phyloP scores from a whole-genome alignment of 2,888 invertebrate genomes.

The Eristalinus aeneus region DNA sequence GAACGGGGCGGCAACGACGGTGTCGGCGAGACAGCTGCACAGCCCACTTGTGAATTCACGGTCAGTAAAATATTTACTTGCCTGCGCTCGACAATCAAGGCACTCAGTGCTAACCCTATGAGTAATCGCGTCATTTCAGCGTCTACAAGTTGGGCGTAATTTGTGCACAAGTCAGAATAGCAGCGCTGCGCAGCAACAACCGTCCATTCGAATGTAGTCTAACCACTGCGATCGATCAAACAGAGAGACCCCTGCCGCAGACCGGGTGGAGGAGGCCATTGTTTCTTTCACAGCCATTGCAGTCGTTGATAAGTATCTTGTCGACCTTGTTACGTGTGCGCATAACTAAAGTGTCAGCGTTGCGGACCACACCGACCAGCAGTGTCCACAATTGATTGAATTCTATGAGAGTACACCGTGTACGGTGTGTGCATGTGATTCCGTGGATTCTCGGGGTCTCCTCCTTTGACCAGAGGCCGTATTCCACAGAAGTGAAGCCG shows the following conservation, averaged over 20 bases:
- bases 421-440: not conserved
- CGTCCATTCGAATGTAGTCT: slow-evolving; percentile 33
- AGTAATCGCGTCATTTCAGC: slow-evolving; percentile 16
- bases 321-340: slow-evolving; percentile 62
- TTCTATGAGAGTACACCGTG: slow-evolving; percentile 3
- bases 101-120: not conserved
- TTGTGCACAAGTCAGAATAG: not conserved
- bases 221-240: slow-evolving; percentile 7
- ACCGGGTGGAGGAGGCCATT: not conserved
- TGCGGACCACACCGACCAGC: slow-evolving; percentile 13
- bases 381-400: not conserved
- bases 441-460: not conserved
- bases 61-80: slow-evolving; percentile 20
- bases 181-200: not conserved
- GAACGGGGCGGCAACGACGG: not conserved
- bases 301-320: slow-evolving; percentile 51
- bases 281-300: not conserved
- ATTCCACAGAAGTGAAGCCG: not conserved
- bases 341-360: slow-evolving; percentile 30
- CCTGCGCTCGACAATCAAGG: not conserved
- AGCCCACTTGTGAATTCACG: slow-evolving; percentile 29
- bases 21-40: slow-evolving; percentile 21
- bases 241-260: not conserved
- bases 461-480: not conserved
- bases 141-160: slow-evolving; percentile 22